Base-by-base conservation (phyloP, 2,888 invertebrate species). In the Idaea biselata region DNA sequence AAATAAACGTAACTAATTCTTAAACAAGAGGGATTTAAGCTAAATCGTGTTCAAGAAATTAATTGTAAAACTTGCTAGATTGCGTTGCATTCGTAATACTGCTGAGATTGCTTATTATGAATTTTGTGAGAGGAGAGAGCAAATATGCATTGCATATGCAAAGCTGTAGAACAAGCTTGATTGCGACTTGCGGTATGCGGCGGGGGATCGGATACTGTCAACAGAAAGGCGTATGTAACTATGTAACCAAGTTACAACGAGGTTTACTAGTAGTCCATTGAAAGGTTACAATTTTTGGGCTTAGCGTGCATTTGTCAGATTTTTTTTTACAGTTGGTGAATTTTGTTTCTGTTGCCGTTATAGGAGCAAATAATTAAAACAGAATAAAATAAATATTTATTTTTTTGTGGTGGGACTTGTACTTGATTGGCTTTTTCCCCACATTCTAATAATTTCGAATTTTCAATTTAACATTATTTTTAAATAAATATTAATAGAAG, bases 61-160 rank as follows among this genome's bases (percentile, higher is more conserved):
- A 44, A 44, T 44, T 44, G 44, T 44, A 11, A 18, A 56, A 56
- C 18, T 56, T 56, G 56, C 4, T 18, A 56, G 56, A 56, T 56
- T 56, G 18, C 44, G 44, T 18, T 56, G 56, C 56, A 56, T 56
- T 56, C 56, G 56, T 17, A 18, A 56, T 56, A 56, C 18, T 17
- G 56, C 56, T 17, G 56, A 18, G 56, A 56, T 56, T 17, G 56
- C 18, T 56, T 56, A 56, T 18, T 56, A 56, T 56, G 56, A 56
- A 56, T 56, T 56, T 56, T 56, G 56, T 56, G 56, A 56, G 56
- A 18, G 44, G 7, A 18, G 56, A 17, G 56, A 56, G 56, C 18
- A 56, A 56, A 56, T 56, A 56, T 56, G 56, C 56, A 56, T 18
- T 56, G 56, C 56, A 56, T 56, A 56, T 18, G 56, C 56, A 18